These are phyloP conservation scores for Oncorhynchus masou DNA, from an alignment of 2,113 vertebrate genomes.

Conservation along the genomic window DNA sequence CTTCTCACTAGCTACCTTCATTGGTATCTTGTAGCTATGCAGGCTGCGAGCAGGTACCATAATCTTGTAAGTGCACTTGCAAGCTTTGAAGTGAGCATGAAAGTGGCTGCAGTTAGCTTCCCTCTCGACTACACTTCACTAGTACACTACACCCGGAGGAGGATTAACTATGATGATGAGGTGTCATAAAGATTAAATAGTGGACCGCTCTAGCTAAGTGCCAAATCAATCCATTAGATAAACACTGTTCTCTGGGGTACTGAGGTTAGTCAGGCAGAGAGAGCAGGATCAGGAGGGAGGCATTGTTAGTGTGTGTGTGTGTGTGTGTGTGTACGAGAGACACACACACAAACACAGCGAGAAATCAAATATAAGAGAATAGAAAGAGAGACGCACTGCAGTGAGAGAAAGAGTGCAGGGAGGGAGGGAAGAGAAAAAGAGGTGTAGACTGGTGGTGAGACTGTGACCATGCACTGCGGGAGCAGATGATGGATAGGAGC, in stretches of 20 bases:
- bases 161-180: neutral
- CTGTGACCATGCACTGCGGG: neutral
- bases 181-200: neutral
- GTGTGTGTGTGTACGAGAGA: constrained; percentile 2
- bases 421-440: neutral
- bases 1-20: neutral
- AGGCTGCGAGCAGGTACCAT: too few relatives aligned
- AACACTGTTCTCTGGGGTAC: neutral
- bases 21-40: neutral
- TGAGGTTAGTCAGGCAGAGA: neutral
- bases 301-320: neutral
- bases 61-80: neutral
- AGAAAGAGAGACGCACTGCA: neutral
- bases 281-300: neutral
- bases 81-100: neutral
- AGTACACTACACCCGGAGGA: neutral
- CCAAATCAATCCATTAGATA: neutral
- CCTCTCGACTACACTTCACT: neutral
- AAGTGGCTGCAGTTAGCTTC: neutral
- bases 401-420: neutral
- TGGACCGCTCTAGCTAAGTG: neutral
- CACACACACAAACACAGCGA: neutral
- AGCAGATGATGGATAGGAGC: constrained; percentile 51
- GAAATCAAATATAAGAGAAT: neutral
- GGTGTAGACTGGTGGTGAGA: neutral